phyloP scores from a whole-genome alignment of 2,113 vertebrate species.

The Nymphicus hollandicus region DNA sequence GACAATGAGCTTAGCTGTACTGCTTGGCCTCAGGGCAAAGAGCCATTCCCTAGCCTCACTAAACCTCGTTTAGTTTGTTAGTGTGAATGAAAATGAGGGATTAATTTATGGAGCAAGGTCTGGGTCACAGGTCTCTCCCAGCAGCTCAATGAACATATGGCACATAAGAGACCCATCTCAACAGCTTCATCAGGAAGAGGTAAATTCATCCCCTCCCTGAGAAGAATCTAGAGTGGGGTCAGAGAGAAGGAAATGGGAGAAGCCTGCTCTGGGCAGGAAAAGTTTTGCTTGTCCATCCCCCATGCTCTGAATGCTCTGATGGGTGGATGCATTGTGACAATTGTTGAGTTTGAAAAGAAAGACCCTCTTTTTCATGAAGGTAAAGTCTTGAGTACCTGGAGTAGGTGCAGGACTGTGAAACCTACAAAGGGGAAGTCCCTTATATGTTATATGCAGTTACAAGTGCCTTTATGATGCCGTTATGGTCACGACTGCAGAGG shows the following conservation, averaged over 20 bases:
- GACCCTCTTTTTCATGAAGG: background rate
- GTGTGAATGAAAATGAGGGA: background rate
- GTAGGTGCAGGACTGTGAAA: background rate
- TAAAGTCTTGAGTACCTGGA: background rate
- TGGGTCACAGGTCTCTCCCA: conserved; percentile 3
- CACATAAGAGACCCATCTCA: background rate
- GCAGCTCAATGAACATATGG: background rate
- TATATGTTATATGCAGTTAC: background rate
- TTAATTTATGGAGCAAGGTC: conserved; percentile 6
- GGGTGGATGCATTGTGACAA: background rate
- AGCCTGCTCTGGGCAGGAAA: background rate
- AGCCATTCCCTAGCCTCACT: background rate
- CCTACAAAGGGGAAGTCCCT: background rate
- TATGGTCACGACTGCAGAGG: background rate
- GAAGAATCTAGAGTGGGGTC: background rate
- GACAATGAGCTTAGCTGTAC: background rate
- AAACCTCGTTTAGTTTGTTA: background rate
- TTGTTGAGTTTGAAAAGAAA: background rate
- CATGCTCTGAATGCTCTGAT: background rate
- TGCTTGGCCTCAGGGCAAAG: background rate
- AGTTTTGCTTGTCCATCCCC: background rate
- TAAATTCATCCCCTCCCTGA: background rate
- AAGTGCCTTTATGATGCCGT: background rate
- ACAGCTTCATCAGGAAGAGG: background rate
- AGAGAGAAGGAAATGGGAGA: background rate